Base-by-base conservation (phyloP, 2,888 invertebrate species). In the Ommatoiulus sabulosus region DNA sequence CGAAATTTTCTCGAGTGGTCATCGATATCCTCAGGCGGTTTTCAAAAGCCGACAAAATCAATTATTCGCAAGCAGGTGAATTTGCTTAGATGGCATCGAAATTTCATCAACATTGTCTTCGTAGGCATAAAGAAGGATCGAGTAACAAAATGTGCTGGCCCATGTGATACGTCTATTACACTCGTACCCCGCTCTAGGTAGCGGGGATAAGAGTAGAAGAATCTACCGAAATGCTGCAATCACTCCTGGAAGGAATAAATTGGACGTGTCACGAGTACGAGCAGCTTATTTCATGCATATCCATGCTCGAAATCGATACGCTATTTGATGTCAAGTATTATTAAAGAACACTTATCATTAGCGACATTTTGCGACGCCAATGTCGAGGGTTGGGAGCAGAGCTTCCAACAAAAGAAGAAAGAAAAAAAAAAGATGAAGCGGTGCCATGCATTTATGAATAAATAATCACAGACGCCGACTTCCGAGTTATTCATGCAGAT, bases 331-430 rank as follows among this genome's bases (percentile, higher is more conserved):
- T 80, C 80, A 80, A 80, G 80, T 80, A 80, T 10, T 80, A 80
- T 80, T 80, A 80, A 80, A 80, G 80, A 80, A 80, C 80, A 80
- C 80, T 80, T 80, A 80, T 80, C 80, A 80, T 80, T 80, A 80
- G 80, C 80, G 80, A 80, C 80, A 80, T 80, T 80, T 80, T 80
- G 35, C 72, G 72, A 7, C 24, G 24, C 24, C n/a, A 72, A 72
- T 72, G 24, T 24, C 35, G 35, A 80, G 80, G 80, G 80, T 35
- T 24, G 24, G 80, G 12, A 72, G 80, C 24, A 80, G 35, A 5
- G 10, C 24, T 35, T 80, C 12, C 80, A 43, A 80, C 80, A 80
- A 80, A 80, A 35, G 80, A 35, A 35, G 35, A 35, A 35, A 35
- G 35, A 35, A 35, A 35, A 35, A 35, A 35, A 35, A 35, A 80